Evolutionary conservation across 2,113 vertebrate species (phyloP), one percentile per base, ranked within the genome.

Genomic region (Catharus bicknelli): DNA sequence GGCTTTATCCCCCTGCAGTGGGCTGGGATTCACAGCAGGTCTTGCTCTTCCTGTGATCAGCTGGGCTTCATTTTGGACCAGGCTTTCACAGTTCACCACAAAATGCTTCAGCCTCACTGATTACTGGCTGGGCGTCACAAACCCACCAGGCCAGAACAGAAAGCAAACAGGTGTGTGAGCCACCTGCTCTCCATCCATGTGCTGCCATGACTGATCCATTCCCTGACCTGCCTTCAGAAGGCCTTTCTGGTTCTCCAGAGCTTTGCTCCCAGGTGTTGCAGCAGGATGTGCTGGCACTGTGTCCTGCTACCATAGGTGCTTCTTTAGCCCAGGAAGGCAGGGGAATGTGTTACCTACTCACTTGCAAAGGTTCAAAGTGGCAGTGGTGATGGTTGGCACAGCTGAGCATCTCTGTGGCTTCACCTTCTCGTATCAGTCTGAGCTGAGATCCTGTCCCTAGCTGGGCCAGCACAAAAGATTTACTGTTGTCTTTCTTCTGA

Each of bases 51-150:
- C 48, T 84, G 27, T 4, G 5, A 40, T 86, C 89, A 83, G 23
- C 43, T 19, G 22, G 58, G 67, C 66, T 88, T 86, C 63, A 45
- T 90, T 94, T 95, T 78, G 74, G 61, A 68, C 77, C 5, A 2
- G 54, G 72, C 55, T 88, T 94, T 93, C 86, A 82, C 86, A 87
- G 63, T 54, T 87, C 8, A 16, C 79, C 86, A 90, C 89, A 95
- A 90, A 96, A 93, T 87, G 78, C 88, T 95, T 94, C 85, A 90
- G 68, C 66, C 1, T 3, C 86, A 30, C 69, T 67, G 88, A 82
- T 93, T 86, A 64, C 48, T 82, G 67, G 32, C 83, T 90, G 86
- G 23, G 61, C 64, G 92, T 96, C 91, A 90, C 48, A 79, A 90
- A 92, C 29, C 36, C 38, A 55, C 26, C 54, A 50, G 84, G 66